Conservation (phyloP, 2,113 vertebrate genomes). For the Syngnathus typhle region DNA sequence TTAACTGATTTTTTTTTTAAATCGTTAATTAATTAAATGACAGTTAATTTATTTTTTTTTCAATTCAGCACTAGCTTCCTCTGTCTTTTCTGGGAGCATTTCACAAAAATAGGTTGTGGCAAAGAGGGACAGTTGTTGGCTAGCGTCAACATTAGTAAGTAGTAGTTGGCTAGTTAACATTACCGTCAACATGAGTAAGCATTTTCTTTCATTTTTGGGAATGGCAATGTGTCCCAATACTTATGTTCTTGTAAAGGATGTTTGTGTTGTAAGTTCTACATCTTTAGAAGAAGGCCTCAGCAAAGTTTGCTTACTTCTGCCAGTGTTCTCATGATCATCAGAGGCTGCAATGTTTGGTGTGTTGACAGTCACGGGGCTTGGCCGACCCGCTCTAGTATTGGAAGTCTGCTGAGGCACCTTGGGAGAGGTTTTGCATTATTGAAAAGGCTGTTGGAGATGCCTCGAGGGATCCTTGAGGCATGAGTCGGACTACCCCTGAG, state of each 20-base stretch:
- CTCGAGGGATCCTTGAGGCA: slow-evolving; percentile 60
- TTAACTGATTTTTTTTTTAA: no score
- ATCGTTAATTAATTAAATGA: no score
- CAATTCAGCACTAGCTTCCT: no score
- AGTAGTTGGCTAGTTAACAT: no score
- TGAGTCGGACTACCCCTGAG: slow-evolving; percentile 57
- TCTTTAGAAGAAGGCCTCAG: slow-evolving; percentile 4
- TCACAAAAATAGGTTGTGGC: no score
- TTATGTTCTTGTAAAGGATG: neutral
- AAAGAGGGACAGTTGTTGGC: no score
- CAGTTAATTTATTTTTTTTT: no score
- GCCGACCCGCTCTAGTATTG: slow-evolving; percentile 42
- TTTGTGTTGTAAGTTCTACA: neutral
- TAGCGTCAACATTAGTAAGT: no score
- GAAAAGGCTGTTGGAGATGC: slow-evolving; percentile 60
- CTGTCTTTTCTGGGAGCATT: no score
- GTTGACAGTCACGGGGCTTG: slow-evolving; percentile 37
- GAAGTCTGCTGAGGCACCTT: slow-evolving; percentile 49
- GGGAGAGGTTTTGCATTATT: slow-evolving; percentile 65
- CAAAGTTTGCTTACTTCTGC: slow-evolving; percentile 78
- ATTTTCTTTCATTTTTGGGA: no score
- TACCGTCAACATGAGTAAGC: no score
- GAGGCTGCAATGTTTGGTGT: slow-evolving; percentile 52
- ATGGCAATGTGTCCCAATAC: neutral
- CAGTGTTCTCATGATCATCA: slow-evolving; percentile 75